These are phyloP conservation scores for Palythoa caribaeorum DNA, from an alignment of 92 coral and sea anemone genomes.

Conservation along the genomic window DNA sequence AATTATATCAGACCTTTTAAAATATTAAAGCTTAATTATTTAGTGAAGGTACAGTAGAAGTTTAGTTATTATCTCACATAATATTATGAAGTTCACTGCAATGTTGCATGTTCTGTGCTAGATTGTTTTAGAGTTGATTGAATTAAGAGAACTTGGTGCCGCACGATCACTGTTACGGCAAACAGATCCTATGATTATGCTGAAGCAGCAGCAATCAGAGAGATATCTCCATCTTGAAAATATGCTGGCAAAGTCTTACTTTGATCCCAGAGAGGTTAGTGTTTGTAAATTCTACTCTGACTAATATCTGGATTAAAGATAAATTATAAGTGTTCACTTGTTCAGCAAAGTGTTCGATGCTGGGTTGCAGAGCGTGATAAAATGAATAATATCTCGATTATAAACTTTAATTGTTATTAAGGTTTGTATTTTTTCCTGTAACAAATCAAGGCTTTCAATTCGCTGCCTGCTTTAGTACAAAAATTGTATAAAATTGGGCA, in stretches of 20 bases:
- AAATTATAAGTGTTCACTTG: background rate
- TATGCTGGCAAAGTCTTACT: conserved; percentile 95
- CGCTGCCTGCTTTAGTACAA: no score
- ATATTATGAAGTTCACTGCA: background rate
- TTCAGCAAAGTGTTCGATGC: no score
- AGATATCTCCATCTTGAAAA: conserved; percentile 94
- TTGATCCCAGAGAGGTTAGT: conserved; percentile 96
- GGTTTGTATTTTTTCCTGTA: no score
- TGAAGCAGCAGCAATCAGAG: conserved; percentile 94
- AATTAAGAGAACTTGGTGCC: conserved; percentile 98
- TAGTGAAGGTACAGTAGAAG: background rate
- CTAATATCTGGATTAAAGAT: background rate
- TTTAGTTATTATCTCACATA: background rate
- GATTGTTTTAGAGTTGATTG: conserved; percentile 96
- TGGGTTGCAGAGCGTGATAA: no score
- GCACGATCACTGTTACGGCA: conserved; percentile 96
- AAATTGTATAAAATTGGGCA: no score
- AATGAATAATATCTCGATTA: no score
- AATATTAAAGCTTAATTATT: no score
- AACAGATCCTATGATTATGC: conserved; percentile 99
- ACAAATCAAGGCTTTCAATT: no score
- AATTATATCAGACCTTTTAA: no score
- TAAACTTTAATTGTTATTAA: background rate
- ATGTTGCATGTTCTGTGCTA: conserved; percentile 5
- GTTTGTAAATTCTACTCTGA: background rate